These are phyloP conservation scores for Itoplectis maculator DNA, from an alignment of 2,888 invertebrate species.

Conservation along the genomic window DNA sequence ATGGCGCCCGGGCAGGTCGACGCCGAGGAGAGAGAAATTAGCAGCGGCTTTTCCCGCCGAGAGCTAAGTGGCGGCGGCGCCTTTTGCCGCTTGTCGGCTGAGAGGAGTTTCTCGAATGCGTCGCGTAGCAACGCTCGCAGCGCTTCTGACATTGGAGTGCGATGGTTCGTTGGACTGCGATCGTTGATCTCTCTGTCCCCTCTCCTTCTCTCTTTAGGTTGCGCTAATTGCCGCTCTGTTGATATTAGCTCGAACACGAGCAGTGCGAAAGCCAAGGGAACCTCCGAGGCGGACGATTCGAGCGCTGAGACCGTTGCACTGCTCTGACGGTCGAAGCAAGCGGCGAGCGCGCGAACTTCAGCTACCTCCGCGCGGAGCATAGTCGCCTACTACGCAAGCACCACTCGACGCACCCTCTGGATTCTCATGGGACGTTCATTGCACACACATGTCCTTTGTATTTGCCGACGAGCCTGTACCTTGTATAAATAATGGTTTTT, in stretches of 20 bases:
- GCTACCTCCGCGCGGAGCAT: conserved; percentile 69
- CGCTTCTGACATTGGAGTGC: conserved; percentile 4
- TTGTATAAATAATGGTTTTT: too few relatives aligned
- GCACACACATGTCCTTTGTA: conserved; percentile 20
- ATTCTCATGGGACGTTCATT: conserved; percentile 77
- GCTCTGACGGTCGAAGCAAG: background rate
- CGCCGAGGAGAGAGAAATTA: conserved; percentile 18
- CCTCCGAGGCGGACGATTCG: too few relatives aligned
- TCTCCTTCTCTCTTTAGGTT: too few relatives aligned
- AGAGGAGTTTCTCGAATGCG: background rate
- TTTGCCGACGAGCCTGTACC: conserved; percentile 10
- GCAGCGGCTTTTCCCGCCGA: conserved; percentile 10
- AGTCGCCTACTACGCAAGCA: conserved; percentile 76
- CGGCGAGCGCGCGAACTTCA: background rate
- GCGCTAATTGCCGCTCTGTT: conserved; percentile 11
- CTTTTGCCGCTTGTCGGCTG: background rate
- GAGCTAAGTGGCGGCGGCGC: background rate
- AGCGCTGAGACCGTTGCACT: conserved; percentile 17
- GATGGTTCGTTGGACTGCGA: background rate
- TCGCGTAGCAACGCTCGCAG: background rate
- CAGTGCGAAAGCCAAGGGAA: too few relatives aligned
- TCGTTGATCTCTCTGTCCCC: conserved; percentile 15
- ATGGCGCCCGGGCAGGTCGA: conserved; percentile 51
- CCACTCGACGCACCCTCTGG: conserved; percentile 81
- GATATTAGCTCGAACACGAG: background rate